Percentiles rank a stretch among this genome's conserved stretches.
phyloP scores from a whole-genome alignment of 2,797 vertebrate genomes.

The Pampus argenteus region DNA sequence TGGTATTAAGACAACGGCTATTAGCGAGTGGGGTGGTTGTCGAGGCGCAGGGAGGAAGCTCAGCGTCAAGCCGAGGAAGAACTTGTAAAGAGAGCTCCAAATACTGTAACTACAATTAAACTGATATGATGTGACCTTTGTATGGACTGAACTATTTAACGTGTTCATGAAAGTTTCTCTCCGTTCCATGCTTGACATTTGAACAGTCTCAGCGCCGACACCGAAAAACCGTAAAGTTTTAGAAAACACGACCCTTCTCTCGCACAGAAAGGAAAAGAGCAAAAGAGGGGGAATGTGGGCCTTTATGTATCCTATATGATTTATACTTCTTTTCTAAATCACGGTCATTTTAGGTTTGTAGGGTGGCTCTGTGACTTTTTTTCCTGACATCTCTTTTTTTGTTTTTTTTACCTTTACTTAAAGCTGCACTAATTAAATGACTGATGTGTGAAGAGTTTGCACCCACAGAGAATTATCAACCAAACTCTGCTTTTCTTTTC shows the following conservation, averaged over 20 bases:
- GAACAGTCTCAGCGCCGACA: conserved; percentile 47
- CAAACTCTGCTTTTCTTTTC: too few relatives aligned
- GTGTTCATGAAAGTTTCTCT: conserved; percentile 59
- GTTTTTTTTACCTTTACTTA: too few relatives aligned
- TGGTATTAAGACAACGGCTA: conserved; percentile 69
- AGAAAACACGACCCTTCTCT: conserved; percentile 16
- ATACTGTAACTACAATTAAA: conserved; percentile 59
- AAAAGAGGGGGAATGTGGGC: conserved; percentile 9
- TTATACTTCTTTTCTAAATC: too few relatives aligned
- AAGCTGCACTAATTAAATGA: too few relatives aligned
- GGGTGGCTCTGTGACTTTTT: background rate
- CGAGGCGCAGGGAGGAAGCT: conserved; percentile 29
- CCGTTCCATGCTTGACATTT: conserved; percentile 59
- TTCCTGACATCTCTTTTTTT: background rate
- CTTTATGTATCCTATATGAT: conserved; percentile 1
- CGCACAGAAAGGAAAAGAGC: conserved; percentile 7
- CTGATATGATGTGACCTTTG: conserved; percentile 71
- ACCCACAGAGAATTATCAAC: too few relatives aligned
- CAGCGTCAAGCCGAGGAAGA: conserved; percentile 40
- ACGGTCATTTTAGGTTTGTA: too few relatives aligned
- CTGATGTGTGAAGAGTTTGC: too few relatives aligned
- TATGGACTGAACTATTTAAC: conserved; percentile 50
- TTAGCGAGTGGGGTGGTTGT: conserved; percentile 54
- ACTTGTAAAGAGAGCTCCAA: conserved; percentile 37
- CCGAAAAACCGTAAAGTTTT: conserved; percentile 9